Conservation (phyloP, 2,113 vertebrate genomes). For the Motacilla alba region DNA sequence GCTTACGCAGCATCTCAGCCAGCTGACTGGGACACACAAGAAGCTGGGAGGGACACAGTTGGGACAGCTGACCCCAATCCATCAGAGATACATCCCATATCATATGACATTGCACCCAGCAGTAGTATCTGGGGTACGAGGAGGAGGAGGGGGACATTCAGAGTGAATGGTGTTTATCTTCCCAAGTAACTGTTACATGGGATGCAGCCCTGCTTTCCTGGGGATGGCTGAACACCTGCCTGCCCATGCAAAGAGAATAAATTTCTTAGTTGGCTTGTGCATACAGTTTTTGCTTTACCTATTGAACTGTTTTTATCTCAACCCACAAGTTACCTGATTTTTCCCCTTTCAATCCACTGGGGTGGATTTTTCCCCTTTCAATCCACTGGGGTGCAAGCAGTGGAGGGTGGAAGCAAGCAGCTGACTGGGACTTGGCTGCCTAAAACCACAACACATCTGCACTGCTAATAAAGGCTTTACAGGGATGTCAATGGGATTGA, state of each 20-base stretch:
- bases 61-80: neutral
- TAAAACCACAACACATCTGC: neutral
- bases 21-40: neutral
- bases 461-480: neutral
- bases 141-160: rapidly evolving
- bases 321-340: neutral
- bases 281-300: neutral
- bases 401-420: neutral
- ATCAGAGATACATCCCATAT: neutral
- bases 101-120: rapidly evolving
- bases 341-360: neutral
- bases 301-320: neutral
- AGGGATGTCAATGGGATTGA: neutral
- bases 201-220: neutral
- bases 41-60: neutral
- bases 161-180: neutral
- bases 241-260: neutral
- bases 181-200: rapidly evolving
- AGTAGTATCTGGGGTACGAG: neutral
- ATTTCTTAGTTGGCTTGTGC: neutral
- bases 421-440: neutral
- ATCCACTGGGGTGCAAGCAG: neutral
- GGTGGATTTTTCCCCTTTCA: neutral
- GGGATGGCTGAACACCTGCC: neutral
- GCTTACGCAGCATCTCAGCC: neutral